Base-by-base conservation (phyloP, 2,888 invertebrate genomes). In the Troides helena region DNA sequence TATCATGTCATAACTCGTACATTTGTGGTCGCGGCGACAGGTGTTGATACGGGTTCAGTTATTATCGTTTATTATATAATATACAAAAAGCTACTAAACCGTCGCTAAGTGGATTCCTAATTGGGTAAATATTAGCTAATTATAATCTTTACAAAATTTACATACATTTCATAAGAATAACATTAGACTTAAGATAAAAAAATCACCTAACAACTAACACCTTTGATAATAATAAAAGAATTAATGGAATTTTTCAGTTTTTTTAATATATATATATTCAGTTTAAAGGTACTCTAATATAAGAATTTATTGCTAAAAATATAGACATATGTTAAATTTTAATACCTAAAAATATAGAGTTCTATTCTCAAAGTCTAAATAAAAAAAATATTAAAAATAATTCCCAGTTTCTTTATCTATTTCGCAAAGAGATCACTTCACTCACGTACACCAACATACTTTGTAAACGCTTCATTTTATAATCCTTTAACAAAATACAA, bases 101-200 rank as follows among this genome's bases (percentile, higher is more conserved):
- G 65, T 66, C 58, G 53, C 66, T 67, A 66, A 50, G 36, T 59
- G 50, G 63, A 65, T 53, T 62, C 72, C 70, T 67, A 70, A 75
- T 68, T 72, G 71, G 71, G 69, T 76, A 75, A 65, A 73, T 73
- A 73, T 63, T 62, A 69, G 72, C 72, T 76, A 76, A 69, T 69
- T 76, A 76, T 74, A 76, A 82, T 79, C 82, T 88, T 86, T 90
- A 90, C 90, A 91, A 90, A 90, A 90, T 89, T 82, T 90, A 90
- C 88, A 90, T 82, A 81, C 74, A 85, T 76, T 74, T 78, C 75
- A 72, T 64, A 64, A 53, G 53, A 60, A 79, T 78, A 80, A 81
- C 76, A 74, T 80, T 76, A 77, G 74, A 71, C 78, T 77, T 81
- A 80, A 73, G 73, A 74, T 72, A 76, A 72, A 78, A 77, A 78